A percentile compares a stretch with the other conserved stretches of the same genome.
These are phyloP conservation scores for Micropoecilia bifurca DNA, from an alignment of 2,797 vertebrate species.

Conservation along the genomic window DNA sequence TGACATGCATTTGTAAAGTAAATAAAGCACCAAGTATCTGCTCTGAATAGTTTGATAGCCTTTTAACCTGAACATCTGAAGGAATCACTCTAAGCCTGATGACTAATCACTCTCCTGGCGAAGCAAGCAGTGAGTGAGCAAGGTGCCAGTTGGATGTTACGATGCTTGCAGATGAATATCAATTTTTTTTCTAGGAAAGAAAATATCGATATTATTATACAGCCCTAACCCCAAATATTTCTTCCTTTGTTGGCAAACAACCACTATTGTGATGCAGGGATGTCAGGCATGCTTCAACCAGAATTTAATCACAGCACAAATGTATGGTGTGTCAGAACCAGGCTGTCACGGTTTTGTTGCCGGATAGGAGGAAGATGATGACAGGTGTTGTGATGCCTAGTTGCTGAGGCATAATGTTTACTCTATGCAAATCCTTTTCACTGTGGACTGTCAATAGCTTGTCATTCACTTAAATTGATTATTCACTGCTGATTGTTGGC, in stretches of 20 bases:
- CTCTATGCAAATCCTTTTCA: background rate
- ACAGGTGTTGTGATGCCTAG: conserved; percentile 37
- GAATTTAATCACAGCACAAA: conserved; percentile 11
- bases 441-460: conserved; percentile 1
- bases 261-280: background rate
- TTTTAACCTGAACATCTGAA: too few relatives aligned
- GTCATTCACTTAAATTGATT: background rate
- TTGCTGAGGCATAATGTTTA: conserved; percentile 23
- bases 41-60: too few relatives aligned
- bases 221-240: background rate
- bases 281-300: background rate
- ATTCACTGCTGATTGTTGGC: background rate
- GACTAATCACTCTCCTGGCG: too few relatives aligned
- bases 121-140: too few relatives aligned
- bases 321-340: conserved; percentile 20
- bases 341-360: conserved; percentile 34
- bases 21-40: too few relatives aligned
- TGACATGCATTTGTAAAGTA: too few relatives aligned
- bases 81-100: too few relatives aligned
- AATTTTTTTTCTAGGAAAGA: too few relatives aligned
- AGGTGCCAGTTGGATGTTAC: too few relatives aligned
- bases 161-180: too few relatives aligned
- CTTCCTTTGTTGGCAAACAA: background rate
- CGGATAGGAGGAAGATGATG: conserved; percentile 6
- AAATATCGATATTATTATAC: too few relatives aligned